Evolutionary conservation across 2,113 vertebrate species (phyloP), one percentile per base, ranked within the genome.

Genomic region (Pituophis catenifer): DNA sequence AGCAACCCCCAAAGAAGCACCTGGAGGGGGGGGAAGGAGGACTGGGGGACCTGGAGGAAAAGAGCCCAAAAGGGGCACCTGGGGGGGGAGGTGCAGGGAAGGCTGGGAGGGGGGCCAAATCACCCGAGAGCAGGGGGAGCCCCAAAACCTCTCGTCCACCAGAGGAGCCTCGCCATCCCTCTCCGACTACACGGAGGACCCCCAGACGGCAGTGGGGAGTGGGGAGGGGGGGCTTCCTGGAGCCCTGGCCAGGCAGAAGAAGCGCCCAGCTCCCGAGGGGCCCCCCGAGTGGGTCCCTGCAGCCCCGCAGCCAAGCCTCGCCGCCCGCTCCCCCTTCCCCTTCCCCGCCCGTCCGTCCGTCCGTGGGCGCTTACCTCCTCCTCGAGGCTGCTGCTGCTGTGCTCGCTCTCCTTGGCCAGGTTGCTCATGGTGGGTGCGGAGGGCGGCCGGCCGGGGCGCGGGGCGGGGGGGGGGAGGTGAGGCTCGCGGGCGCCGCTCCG

Each of bases 381-480:
- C 93, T 97, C 97, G 91, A 95, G 96, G 95, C 85, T 91, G 94
- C 95, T 95, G 89, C 96, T 65, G 95, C 95, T 54, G 96, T 97
- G 97, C 94, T 98, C 98, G 92, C 93, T 96, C 94, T 98, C 98
- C 95, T 97, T 95, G 97, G 97, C 97, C 94, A 96, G 96, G 96
- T 89, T 97, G 96, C 97, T 98, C 98, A 98, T 98, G 96, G 97
- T 96, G 97, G 86, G 93, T 33, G 17, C 17, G 62, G 5, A 15
- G 10, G 50, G 92, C 93, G 24, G 75, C 70, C 93, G 70, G 90
- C 70, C 93, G 70, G 90, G 92, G 17, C 17, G 17, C 55, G 55
- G 55, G 55, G 55, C 15, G 2, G 0, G 2, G 62, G 90, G 91
- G 86, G 89, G 59, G 3, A 48, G 4, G 86, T 44, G 33, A 48